These are phyloP conservation scores for Dufourea novaeangliae DNA, from an alignment of 1,140 invertebrate genomes.

Conservation along the genomic window DNA sequence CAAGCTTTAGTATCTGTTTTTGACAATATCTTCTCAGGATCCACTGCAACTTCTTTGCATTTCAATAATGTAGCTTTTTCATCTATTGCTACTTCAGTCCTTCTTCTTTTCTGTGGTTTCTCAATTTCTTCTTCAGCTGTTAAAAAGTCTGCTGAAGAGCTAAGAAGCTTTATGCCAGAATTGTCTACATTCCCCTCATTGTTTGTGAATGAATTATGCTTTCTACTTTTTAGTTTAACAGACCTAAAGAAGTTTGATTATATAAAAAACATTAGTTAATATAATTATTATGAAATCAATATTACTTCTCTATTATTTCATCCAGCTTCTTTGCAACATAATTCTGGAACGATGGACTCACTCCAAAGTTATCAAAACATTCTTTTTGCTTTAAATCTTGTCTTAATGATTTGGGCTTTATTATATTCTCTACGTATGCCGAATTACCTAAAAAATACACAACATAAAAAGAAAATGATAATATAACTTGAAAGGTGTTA, in stretches of 20 bases:
- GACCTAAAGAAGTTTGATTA: conserved; percentile 47
- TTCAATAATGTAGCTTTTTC: conserved; percentile 46
- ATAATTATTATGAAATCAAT: background rate
- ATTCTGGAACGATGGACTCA: conserved; percentile 59
- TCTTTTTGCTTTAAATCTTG: conserved; percentile 26
- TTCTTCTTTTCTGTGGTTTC: conserved; percentile 29
- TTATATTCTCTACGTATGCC: background rate
- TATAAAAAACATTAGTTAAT: background rate
- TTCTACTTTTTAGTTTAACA: conserved; percentile 38
- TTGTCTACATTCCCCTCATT: conserved; percentile 22
- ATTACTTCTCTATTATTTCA: conserved; percentile 66
- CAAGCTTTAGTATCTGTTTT: conserved; percentile 68
- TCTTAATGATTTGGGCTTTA: conserved; percentile 15
- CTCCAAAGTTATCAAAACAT: conserved; percentile 63
- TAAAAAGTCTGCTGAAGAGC: conserved; percentile 52
- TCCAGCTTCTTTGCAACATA: conserved; percentile 70
- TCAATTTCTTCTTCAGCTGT: conserved; percentile 15
- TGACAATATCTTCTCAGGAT: conserved; percentile 66
- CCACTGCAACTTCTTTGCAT: conserved; percentile 66
- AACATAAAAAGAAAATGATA: background rate
- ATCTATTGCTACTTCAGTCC: conserved; percentile 37
- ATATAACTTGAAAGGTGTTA: background rate
- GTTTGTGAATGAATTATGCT: conserved; percentile 5
- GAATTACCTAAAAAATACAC: conserved; percentile 29
- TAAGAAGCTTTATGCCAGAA: conserved; percentile 69